phyloP scores from a whole-genome alignment of 1,140 invertebrate species.

The Kradibia gibbosae region DNA sequence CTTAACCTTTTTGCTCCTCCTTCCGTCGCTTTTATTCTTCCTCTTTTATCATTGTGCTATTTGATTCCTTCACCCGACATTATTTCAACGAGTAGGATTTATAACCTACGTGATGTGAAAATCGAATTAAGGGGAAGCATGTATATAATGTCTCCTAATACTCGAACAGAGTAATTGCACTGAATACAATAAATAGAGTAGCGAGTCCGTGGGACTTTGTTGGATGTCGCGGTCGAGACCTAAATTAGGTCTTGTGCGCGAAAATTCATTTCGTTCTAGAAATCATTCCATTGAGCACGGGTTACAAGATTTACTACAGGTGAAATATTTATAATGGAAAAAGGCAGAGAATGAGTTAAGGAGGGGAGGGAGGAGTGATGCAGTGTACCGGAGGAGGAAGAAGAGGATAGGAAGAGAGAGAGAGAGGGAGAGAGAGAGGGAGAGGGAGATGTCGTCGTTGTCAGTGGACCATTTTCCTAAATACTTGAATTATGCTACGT shows the following conservation, averaged over 20 bases:
- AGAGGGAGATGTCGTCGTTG: neutral
- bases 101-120: neutral
- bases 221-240: neutral
- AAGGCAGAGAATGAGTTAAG: too few relatives aligned
- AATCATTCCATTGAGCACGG: neutral
- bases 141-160: neutral
- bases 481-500: neutral
- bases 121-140: neutral
- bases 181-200: constrained; percentile 5
- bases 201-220: neutral
- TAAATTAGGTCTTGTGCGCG: neutral
- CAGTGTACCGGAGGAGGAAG: too few relatives aligned
- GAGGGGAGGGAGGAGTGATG: too few relatives aligned
- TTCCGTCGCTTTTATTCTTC: too few relatives aligned
- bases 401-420: neutral
- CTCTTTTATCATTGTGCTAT: too few relatives aligned
- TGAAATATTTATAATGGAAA: too few relatives aligned
- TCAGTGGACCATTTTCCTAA: neutral
- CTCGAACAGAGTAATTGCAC: neutral
- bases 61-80: too few relatives aligned
- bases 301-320: too few relatives aligned
- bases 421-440: neutral
- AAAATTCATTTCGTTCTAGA: constrained; percentile 1
- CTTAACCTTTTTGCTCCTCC: too few relatives aligned
- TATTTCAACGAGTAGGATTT: too few relatives aligned